Evolutionary conservation across 2,113 vertebrate species (phyloP), one percentile per base, ranked within the genome.

Genomic region (Rhabdornis inornatus): DNA sequence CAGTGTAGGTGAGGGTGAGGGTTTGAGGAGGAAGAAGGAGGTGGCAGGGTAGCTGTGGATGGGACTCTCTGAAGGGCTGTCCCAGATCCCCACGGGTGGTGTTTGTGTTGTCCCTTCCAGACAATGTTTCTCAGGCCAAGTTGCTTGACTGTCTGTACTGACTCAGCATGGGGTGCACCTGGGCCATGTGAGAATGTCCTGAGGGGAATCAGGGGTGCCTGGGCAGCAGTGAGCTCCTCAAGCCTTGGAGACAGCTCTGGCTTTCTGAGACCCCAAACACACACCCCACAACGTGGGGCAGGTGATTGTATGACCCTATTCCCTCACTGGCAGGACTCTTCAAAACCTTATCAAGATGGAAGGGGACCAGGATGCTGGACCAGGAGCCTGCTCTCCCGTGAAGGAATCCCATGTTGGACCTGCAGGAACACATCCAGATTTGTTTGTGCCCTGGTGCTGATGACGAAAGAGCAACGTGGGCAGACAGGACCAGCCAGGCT

Each of bases 281-380:
- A 15, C 7, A 12, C 3, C 3, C 22, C 23, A 55, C 44, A 35
- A 7, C 0, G 15, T 1, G 3, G 24, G 81, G 18, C 30, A 63
- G 49, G 24, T 50, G 35, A 42, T 35, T 15, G 33, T 9, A 33
- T 13, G 10, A 15, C 6, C 5, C 24, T 37, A 9, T 40, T 60
- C 5, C 49, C 40, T 4, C 19, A 10, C 0, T 11, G 37, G 7
- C 22, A 39, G 47, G 23, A 35, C 44, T 75, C 60, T n/a, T 75
- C 60, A 59, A 84, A 82, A 47, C 9, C 8, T 71, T 50, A 33
- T 35, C 49, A 64, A 35, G 27, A 5, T 30, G 13, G 21, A 78
- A 89, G 6, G 1, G 13, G 3, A 59, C 2, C 20, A 53, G 25
- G 20, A 49, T 25, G 5, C 19, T 86, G n/a, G 44, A 47, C 8